These are phyloP conservation scores for Tetragonula carbonaria DNA, from an alignment of 2,888 invertebrate genomes.

Conservation along the genomic window DNA sequence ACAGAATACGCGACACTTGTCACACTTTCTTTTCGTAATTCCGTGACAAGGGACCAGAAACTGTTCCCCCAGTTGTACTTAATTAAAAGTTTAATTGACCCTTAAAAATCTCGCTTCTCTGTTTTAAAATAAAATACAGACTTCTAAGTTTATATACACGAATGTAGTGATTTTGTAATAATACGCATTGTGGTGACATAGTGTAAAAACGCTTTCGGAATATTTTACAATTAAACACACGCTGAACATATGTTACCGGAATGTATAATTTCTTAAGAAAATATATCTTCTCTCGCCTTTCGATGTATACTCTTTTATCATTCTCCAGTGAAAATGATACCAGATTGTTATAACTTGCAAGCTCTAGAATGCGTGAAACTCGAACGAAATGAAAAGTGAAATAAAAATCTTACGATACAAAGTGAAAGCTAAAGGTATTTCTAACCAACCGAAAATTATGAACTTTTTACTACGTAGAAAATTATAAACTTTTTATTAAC, in stretches of 20 bases:
- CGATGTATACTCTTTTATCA: neutral
- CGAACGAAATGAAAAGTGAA: no score
- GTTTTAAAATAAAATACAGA: no score
- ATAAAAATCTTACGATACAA: neutral
- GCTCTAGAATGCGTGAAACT: no score
- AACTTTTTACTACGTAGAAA: neutral
- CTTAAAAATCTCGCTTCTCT: neutral
- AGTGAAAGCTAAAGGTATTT: neutral
- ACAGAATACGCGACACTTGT: neutral
- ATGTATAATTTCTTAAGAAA: neutral
- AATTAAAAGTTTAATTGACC: constrained; percentile 18
- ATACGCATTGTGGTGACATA: no score
- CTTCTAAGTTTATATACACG: no score
- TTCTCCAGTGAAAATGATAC: neutral
- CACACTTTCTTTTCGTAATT: constrained; percentile 15
- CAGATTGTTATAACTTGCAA: neutral
- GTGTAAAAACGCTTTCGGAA: no score
- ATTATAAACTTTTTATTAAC: neutral
- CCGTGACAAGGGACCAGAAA: neutral
- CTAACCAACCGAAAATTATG: neutral
- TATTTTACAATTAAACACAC: no score
- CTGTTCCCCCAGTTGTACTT: neutral
- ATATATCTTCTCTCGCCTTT: neutral
- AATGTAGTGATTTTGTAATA: no score
- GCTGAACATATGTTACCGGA: no score